These are phyloP conservation scores for Cephus pygmeus DNA, from an alignment of 2,888 invertebrate genomes.

Conservation along the genomic window DNA sequence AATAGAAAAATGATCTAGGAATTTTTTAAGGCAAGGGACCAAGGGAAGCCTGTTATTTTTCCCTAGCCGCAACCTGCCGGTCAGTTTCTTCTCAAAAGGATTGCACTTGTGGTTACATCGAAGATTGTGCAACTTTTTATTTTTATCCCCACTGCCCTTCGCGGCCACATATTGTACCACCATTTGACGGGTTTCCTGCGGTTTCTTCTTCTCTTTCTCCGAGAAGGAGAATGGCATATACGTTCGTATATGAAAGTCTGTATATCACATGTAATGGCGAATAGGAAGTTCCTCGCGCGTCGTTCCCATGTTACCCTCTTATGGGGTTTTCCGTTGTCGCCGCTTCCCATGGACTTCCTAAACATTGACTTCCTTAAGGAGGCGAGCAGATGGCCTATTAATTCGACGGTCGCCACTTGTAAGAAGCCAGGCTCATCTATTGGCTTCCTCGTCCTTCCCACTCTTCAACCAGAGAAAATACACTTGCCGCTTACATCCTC, in stretches of 20 bases:
- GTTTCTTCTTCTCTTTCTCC: not conserved
- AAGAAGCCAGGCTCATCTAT: not conserved
- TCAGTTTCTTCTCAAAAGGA: not conserved
- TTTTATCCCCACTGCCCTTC: not conserved
- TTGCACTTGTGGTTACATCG: not conserved
- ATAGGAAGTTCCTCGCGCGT: constrained; percentile 38
- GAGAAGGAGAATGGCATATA: not conserved
- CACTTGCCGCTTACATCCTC: constrained; percentile 1
- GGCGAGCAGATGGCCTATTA: constrained; percentile 62
- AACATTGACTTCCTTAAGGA: constrained; percentile 63
- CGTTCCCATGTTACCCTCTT: constrained; percentile 60
- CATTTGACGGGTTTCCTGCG: not conserved
- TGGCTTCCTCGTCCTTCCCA: constrained; percentile 9
- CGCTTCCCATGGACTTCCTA: constrained; percentile 65
- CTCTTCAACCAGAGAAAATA: not conserved
- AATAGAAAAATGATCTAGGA: not conserved
- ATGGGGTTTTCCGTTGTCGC: constrained; percentile 65
- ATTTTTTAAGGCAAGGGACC: not conserved
- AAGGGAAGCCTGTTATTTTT: too few species aligned
- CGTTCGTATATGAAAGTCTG: not conserved
- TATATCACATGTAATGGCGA: not conserved
- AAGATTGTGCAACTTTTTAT: not conserved
- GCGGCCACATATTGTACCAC: not conserved
- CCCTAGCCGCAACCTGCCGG: too few species aligned
- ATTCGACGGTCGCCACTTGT: constrained; percentile 45